Percentiles rank a stretch among this genome's conserved stretches.
Evolutionary conservation across 2,888 invertebrate species (phyloP).

Genomic region (Mesorhabditis spiculigera): DNA sequence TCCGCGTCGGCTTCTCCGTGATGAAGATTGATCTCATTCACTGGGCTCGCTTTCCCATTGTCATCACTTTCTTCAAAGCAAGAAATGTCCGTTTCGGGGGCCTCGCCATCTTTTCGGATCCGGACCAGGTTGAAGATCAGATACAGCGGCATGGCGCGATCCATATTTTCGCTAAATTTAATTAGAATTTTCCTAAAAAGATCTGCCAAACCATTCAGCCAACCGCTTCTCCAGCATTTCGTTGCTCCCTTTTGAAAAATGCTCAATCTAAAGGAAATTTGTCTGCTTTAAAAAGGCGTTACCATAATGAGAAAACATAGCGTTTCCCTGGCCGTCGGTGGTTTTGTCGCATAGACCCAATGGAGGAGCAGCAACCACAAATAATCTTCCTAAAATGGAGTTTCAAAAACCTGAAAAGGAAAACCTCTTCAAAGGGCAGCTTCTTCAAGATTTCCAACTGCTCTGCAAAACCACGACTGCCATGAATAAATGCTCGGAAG

Average conservation of each 20-base stretch:
- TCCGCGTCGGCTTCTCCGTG: too few species aligned
- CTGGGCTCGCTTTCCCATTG: too few species aligned
- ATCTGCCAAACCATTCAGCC: not conserved
- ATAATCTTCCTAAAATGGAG: not conserved
- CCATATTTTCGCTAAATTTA: not conserved
- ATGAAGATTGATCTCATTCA: too few species aligned
- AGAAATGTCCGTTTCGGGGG: too few species aligned
- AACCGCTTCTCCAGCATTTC: not conserved
- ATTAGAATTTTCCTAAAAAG: not conserved
- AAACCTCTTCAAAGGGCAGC: not conserved
- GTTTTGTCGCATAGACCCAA: too few species aligned
- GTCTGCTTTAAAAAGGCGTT: not conserved
- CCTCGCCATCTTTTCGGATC: too few species aligned
- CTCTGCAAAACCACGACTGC: not conserved
- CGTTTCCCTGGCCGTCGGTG: not conserved
- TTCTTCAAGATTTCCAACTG: not conserved
- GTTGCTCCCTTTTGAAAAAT: too few species aligned
- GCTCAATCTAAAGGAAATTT: not conserved
- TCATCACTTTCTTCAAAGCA: too few species aligned
- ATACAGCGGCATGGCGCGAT: not conserved
- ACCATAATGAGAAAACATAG: not conserved
- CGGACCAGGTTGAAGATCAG: not conserved
- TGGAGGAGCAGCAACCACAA: too few species aligned
- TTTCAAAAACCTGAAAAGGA: not conserved
- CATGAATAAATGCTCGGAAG: not conserved